phyloP scores from a whole-genome alignment of 53 echinoderm and acorn worm species.

The Crossaster papposus region DNA sequence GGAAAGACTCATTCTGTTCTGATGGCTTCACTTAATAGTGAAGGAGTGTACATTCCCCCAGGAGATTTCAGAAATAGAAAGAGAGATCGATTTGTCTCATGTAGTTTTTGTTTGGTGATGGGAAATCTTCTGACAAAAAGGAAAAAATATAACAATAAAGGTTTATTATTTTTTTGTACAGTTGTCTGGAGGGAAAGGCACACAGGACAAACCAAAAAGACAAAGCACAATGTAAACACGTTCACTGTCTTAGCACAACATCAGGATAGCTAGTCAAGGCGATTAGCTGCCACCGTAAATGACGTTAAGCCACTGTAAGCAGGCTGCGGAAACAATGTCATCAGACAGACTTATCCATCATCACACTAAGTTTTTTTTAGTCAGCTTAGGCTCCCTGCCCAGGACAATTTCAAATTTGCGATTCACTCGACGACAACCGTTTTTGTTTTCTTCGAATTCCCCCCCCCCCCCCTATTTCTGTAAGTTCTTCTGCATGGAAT shows the following conservation, averaged over 20 bases:
- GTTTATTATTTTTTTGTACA: conserved; percentile 17
- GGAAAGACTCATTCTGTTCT: conserved; percentile 6
- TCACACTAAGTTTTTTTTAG: conserved; percentile 18
- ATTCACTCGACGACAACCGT: not conserved
- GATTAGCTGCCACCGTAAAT: conserved; percentile 41
- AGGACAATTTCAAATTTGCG: conserved; percentile 8
- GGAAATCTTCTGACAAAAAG: not conserved
- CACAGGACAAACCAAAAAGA: not conserved
- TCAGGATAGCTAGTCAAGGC: not conserved
- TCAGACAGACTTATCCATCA: conserved; percentile 32
- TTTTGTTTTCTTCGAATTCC: not conserved
- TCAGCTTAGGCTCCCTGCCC: not conserved
- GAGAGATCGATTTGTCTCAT: not conserved
- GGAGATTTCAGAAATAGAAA: not conserved
- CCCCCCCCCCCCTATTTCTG: no score
- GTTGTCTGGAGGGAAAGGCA: not conserved
- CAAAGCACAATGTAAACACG: conserved; percentile 47
- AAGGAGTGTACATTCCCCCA: conserved; percentile 19
- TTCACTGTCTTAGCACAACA: conserved; percentile 37
- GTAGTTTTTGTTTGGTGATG: not conserved
- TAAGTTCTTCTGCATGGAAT: conserved; percentile 11
- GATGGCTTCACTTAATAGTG: conserved; percentile 50
- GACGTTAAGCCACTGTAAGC: conserved; percentile 54
- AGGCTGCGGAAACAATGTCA: conserved; percentile 42
- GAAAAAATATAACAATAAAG: not conserved